Percentiles rank a stretch among this genome's conserved stretches.
phyloP scores from a whole-genome alignment of 2,797 vertebrate genomes.

The Lophotriccus pileatus region DNA sequence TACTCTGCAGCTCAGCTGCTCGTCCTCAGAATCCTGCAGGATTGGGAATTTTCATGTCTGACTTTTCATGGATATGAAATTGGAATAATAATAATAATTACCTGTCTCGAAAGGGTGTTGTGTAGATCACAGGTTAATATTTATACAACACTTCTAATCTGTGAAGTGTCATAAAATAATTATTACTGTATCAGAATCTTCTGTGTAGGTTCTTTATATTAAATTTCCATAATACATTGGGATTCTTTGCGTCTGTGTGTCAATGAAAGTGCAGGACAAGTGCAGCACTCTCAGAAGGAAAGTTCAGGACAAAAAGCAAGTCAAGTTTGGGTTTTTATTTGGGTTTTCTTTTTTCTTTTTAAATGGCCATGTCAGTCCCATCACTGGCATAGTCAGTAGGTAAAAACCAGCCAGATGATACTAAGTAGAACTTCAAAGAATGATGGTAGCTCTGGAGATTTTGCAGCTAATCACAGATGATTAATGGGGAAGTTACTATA shows the following conservation, averaged over 20 bases:
- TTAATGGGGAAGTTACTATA: conserved; percentile 48
- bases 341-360: not conserved
- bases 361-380: not conserved
- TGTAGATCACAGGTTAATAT: not conserved
- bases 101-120: not conserved
- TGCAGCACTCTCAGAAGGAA: not conserved
- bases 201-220: not conserved
- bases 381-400: not conserved
- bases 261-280: not conserved
- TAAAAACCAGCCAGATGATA: not conserved
- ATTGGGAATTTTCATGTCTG: not conserved
- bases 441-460: conserved; percentile 10
- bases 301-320: not conserved
- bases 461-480: conserved; percentile 36
- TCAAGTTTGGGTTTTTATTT: not conserved
- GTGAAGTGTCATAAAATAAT: not conserved
- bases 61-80: not conserved
- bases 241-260: not conserved
- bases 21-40: not conserved
- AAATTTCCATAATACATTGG: not conserved
- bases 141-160: not conserved
- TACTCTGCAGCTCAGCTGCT: not conserved
- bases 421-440: not conserved
- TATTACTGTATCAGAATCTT: not conserved
- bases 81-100: not conserved